These are phyloP conservation scores for Macrochelys suwanniensis DNA, from an alignment of 2,797 vertebrate genomes.

Conservation along the genomic window DNA sequence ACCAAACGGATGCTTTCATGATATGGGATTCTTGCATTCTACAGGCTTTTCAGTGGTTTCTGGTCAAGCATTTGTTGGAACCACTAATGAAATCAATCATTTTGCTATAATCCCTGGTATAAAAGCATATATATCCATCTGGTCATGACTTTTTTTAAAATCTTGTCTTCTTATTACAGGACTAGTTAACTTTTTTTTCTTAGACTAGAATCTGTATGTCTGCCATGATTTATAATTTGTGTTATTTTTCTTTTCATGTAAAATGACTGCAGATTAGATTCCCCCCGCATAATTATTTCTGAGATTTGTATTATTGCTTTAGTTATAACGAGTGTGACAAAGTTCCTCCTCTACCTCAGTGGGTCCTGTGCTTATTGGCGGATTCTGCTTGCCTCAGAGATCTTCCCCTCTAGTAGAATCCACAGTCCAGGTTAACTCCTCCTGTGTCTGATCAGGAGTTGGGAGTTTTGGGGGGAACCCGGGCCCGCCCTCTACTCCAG, in stretches of 20 bases:
- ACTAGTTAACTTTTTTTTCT: constrained; percentile 51
- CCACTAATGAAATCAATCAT: neutral
- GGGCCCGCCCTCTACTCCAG: too few relatives aligned
- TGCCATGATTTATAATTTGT: constrained; percentile 59
- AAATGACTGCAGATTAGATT: constrained; percentile 12
- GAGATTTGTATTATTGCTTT: constrained; percentile 40
- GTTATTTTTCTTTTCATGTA: constrained; percentile 25
- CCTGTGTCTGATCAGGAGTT: too few relatives aligned
- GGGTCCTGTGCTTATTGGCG: too few relatives aligned
- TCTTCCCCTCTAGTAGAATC: too few relatives aligned
- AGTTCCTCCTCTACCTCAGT: too few relatives aligned
- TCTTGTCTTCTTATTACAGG: constrained; percentile 52
- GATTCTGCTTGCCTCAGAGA: too few relatives aligned
- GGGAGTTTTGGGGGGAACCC: too few relatives aligned
- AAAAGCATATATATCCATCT: neutral
- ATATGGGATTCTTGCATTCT: neutral
- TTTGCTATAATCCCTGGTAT: neutral
- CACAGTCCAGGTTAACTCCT: too few relatives aligned
- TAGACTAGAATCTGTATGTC: constrained; percentile 45
- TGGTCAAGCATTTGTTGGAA: neutral
- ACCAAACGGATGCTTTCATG: neutral
- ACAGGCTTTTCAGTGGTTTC: neutral
- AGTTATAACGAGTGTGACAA: neutral
- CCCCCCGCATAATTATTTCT: neutral
- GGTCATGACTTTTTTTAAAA: constrained; percentile 45